Conservation (phyloP, 2,113 vertebrate genomes). For the Burhinus oedicnemus region DNA sequence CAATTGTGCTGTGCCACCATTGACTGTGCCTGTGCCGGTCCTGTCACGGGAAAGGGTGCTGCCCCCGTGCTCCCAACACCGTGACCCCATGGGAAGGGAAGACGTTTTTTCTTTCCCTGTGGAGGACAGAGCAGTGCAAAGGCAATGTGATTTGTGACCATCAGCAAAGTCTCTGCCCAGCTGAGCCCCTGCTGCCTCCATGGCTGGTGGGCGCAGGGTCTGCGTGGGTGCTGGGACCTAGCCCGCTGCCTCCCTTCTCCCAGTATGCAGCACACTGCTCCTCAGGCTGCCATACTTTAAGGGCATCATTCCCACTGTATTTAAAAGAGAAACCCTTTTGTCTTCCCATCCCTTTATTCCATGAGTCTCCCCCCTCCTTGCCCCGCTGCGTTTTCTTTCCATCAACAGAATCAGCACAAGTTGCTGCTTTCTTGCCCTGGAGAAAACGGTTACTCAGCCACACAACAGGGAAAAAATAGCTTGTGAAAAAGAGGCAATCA, state of each 20-base stretch:
- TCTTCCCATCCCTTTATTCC: not conserved
- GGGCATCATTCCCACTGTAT: not conserved
- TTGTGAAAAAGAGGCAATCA: not conserved
- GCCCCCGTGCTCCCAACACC: rapidly evolving
- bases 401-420: not conserved
- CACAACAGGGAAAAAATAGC: not conserved
- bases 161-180: not conserved
- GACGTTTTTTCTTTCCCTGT: not conserved
- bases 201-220: not conserved
- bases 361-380: not conserved
- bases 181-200: not conserved
- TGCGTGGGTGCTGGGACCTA: not conserved
- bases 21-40: not conserved
- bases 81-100: not conserved
- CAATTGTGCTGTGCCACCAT: not conserved
- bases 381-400: not conserved
- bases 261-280: not conserved
- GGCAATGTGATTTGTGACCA: rapidly evolving
- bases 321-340: not conserved
- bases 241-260: not conserved
- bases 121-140: not conserved
- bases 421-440: not conserved
- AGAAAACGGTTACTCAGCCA: not conserved
- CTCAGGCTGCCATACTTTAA: not conserved
- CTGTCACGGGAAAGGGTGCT: not conserved